Evolutionary conservation across 2,888 invertebrate species (phyloP).

Genomic region (Adelphocoris suturalis): DNA sequence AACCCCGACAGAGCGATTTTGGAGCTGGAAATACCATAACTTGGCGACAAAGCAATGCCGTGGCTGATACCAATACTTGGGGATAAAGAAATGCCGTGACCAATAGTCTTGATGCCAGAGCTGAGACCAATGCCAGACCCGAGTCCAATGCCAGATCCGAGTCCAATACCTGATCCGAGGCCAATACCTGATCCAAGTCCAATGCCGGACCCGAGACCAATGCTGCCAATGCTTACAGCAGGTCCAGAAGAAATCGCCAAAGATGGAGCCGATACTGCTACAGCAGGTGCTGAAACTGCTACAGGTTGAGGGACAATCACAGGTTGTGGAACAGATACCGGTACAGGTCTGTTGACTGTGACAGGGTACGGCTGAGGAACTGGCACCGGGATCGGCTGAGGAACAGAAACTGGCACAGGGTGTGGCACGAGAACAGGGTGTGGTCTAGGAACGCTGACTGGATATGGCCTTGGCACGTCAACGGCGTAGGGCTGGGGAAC

Average conservation of each 20-base stretch:
- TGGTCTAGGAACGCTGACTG: slow-evolving; percentile 80
- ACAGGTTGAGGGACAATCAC: slow-evolving; percentile 66
- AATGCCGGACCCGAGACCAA: not conserved
- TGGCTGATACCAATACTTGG: slow-evolving; percentile 54
- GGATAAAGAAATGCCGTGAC: slow-evolving; percentile 24
- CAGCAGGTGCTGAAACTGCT: slow-evolving; percentile 51
- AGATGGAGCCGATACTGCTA: slow-evolving; percentile 8
- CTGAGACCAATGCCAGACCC: not conserved
- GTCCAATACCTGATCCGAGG: not conserved
- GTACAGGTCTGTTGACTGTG: slow-evolving; percentile 72
- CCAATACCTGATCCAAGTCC: not conserved
- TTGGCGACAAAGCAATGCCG: slow-evolving; percentile 14
- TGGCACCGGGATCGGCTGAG: slow-evolving; percentile 79
- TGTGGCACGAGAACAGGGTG: slow-evolving; percentile 81
- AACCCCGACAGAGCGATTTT: slow-evolving; percentile 28
- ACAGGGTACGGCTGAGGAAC: slow-evolving; percentile 79
- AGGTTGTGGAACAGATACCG: slow-evolving; percentile 64
- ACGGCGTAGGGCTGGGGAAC: slow-evolving; percentile 82
- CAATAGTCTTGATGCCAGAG: not conserved
- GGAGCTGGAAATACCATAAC: not conserved
- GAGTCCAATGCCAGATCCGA: not conserved
- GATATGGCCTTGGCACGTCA: slow-evolving; percentile 81
- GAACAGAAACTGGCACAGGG: slow-evolving; percentile 80
- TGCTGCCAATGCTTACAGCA: slow-evolving; percentile 16
- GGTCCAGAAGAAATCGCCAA: slow-evolving; percentile 13